A percentile compares a stretch with the other conserved stretches of the same genome.
phyloP scores from a whole-genome alignment of 2,797 vertebrate genomes.

The Hemibagrus guttatus region DNA sequence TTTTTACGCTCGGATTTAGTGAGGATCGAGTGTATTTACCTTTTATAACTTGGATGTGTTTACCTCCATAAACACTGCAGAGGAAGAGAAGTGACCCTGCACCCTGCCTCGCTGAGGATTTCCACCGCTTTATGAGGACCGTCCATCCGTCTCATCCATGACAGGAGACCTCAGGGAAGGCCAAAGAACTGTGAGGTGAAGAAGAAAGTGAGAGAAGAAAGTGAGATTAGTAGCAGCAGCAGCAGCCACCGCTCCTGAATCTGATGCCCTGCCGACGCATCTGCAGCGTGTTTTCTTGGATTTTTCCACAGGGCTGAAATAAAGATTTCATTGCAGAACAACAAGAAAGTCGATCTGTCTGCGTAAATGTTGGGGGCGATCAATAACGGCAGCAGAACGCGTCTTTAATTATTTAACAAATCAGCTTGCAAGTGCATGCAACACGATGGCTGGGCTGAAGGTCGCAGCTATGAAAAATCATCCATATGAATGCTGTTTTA shows the following conservation, averaged over 20 bases:
- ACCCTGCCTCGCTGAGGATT: slow-evolving; percentile 7
- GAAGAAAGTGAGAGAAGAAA: slow-evolving; percentile 40
- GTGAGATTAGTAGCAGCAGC: not conserved
- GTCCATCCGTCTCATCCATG: slow-evolving; percentile 40
- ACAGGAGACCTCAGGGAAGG: slow-evolving; percentile 35
- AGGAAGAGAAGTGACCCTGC: slow-evolving; percentile 22
- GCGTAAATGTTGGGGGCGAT: slow-evolving; percentile 42
- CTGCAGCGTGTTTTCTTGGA: slow-evolving; percentile 3
- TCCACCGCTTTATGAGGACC: slow-evolving; percentile 46
- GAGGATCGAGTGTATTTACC: slow-evolving; percentile 23
- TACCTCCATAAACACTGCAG: slow-evolving; percentile 10
- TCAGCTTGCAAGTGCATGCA: slow-evolving; percentile 40
- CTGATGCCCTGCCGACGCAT: slow-evolving; percentile 13
- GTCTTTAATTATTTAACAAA: slow-evolving; percentile 54
- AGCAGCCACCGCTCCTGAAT: slow-evolving; percentile 23
- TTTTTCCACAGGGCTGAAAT: slow-evolving; percentile 38
- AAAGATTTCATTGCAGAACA: slow-evolving; percentile 47
- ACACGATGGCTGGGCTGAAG: not conserved
- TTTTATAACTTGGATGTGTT: slow-evolving; percentile 5
- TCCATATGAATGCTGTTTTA: not conserved
- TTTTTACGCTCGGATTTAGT: slow-evolving; percentile 9
- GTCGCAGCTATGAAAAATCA: not conserved
- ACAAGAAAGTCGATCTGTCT: slow-evolving; percentile 40
- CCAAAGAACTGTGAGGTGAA: slow-evolving; percentile 26
- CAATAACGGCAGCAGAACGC: slow-evolving; percentile 47